These are phyloP conservation scores for Toxotes jaculatrix DNA, from an alignment of 2,113 vertebrate genomes.

Conservation along the genomic window DNA sequence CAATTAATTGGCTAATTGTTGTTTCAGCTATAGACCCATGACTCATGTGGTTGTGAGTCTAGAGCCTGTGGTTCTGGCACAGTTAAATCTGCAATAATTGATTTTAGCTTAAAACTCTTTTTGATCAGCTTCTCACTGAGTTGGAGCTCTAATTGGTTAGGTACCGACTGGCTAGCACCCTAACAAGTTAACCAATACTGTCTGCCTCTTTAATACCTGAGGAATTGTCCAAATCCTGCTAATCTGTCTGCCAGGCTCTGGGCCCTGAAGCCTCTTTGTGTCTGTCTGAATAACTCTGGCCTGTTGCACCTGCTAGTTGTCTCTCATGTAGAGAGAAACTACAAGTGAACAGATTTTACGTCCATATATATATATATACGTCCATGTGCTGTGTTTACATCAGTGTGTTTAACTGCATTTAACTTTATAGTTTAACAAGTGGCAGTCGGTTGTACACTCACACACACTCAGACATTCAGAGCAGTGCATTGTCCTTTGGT, in stretches of 20 bases:
- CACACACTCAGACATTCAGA: background rate
- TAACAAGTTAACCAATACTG: background rate
- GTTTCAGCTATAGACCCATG: no score
- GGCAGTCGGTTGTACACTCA: background rate
- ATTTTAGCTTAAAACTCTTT: no score
- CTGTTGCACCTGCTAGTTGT: background rate
- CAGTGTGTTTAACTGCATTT: no score
- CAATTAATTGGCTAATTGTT: no score
- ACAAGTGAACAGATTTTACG: background rate
- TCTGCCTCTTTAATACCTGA: constrained; percentile 20
- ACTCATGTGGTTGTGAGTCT: no score
- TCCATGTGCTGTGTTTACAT: background rate
- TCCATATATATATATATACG: no score
- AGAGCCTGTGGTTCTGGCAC: no score
- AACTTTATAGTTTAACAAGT: no score
- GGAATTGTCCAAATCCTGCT: constrained; percentile 16
- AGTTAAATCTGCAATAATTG: background rate
- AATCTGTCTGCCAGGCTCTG: constrained; percentile 40
- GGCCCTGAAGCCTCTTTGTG: background rate
- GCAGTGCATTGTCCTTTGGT: constrained; percentile 43
- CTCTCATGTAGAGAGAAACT: background rate
- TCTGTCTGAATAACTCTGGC: background rate
- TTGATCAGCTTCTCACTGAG: no score
- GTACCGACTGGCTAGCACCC: no score
- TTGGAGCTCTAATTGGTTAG: no score